Conservation (phyloP, 2,797 vertebrate genomes). For the Chloroceryle amazona region DNA sequence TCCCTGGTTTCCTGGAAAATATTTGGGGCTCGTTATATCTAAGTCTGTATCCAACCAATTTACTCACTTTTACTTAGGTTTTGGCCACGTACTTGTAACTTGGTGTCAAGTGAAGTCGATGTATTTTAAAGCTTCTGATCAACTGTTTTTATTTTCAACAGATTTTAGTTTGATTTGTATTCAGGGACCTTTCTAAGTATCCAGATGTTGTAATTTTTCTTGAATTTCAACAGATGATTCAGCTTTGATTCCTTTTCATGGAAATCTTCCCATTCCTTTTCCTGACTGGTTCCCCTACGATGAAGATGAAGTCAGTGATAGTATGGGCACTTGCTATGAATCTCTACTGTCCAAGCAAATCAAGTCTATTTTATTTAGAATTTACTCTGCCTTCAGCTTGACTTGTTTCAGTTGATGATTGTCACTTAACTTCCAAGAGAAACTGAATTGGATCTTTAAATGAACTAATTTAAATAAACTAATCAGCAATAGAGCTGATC, state of each 20-base stretch:
- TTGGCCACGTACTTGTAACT: background rate
- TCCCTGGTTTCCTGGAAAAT: slow-evolving; percentile 62
- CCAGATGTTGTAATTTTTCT: slow-evolving; percentile 39
- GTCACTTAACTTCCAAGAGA: background rate
- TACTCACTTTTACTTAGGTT: background rate
- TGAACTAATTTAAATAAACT: background rate
- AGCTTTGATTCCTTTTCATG: background rate
- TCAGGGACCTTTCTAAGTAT: slow-evolving; percentile 10
- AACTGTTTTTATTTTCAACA: slow-evolving; percentile 25
- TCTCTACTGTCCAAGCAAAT: background rate
- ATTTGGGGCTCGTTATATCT: slow-evolving; percentile 16
- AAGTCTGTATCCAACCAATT: background rate
- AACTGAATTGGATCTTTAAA: background rate
- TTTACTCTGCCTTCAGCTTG: background rate
- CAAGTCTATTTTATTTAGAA: background rate
- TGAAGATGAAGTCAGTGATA: background rate
- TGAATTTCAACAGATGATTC: background rate
- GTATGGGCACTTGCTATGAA: background rate
- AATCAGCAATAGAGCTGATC: background rate
- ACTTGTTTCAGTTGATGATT: background rate
- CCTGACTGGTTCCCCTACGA: background rate
- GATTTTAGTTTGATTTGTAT: slow-evolving; percentile 30
- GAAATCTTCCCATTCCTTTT: background rate
- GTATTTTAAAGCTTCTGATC: slow-evolving; percentile 45
- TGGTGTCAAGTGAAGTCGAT: background rate